Evolutionary conservation across 92 coral and sea anemone species (phyloP), one percentile per base, ranked within the genome.

Genomic region (Paragorgia papillata): DNA sequence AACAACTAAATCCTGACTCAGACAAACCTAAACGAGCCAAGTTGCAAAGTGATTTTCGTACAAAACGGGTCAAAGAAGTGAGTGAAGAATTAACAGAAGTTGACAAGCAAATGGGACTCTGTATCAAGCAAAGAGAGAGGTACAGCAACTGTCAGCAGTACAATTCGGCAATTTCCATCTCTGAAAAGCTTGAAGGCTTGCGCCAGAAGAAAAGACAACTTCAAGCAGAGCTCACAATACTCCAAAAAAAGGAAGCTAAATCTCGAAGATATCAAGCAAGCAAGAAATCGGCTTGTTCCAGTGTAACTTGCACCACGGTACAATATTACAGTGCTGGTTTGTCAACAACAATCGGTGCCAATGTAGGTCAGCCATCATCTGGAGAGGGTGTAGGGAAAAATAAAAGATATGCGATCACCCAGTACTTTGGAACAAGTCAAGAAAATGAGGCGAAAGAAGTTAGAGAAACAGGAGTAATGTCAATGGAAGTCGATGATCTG

Each of bases 51-150:
- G 59, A 75, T 54, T 61, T 85, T 69, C 83, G 83, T 17, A 25
- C 73, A 66, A 67, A 68, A 61, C 25, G 83, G 50, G 74, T 81
- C 25, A 50, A 59, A 53, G 79, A 81, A 69, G 49, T 81, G 30
- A 57, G 60, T 55, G 87, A 83, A 83, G 89, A 85, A 41, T 71
- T 85, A 80, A 62, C 66, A 40, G 62, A 75, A 19, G 66, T 85
- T 44, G 69, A 75, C 2, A 39, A 37, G 48, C 82, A 85, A 76
- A 57, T 86, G 67, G 2, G 22, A 10, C 82, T 62, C 39, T 63
- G 69, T 28, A 41, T 40, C 5, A 63, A 51, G 3, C 34, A 57
- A 78, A 56, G 62, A 32, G 37, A 50, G 9, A 78, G 61, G 40
- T 57, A 67, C 44, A 64, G 82, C 31, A 78, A 78, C 32, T 18